Percentiles rank a stretch among this genome's conserved stretches.
These are phyloP conservation scores for Tupiocoris notatus DNA, from an alignment of 2,888 invertebrate species.

Conservation along the genomic window DNA sequence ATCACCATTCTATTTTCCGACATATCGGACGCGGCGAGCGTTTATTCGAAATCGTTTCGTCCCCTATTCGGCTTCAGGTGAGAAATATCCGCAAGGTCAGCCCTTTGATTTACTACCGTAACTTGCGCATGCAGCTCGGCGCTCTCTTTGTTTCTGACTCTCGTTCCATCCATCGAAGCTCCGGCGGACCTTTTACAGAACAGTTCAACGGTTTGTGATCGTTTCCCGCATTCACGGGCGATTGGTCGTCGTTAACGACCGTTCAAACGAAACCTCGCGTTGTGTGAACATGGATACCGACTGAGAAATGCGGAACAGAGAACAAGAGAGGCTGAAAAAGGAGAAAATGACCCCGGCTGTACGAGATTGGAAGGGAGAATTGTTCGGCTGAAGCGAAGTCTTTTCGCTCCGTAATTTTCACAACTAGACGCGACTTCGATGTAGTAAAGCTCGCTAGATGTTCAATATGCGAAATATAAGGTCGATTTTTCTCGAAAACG, in stretches of 20 bases:
- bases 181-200: too few relatives aligned
- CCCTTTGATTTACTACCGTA: not conserved
- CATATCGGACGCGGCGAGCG: too few relatives aligned
- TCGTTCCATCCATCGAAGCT: not conserved
- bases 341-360: not conserved
- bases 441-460: too few relatives aligned
- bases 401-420: too few relatives aligned
- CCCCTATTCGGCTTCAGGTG: too few relatives aligned
- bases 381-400: too few relatives aligned
- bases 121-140: not conserved
- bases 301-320: not conserved
- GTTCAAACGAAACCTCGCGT: slow-evolving; percentile 4
- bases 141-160: not conserved
- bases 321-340: not conserved
- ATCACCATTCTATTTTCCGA: too few relatives aligned
- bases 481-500: too few relatives aligned
- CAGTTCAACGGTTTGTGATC: not conserved
- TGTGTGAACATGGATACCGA: not conserved
- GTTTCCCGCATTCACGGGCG: slow-evolving; percentile 3
- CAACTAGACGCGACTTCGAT: too few relatives aligned
- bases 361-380: not conserved
- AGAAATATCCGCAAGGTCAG: not conserved
- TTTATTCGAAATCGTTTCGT: too few relatives aligned
- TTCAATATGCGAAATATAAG: too few relatives aligned
- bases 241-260: slow-evolving; percentile 18